phyloP scores from a whole-genome alignment of 1,140 invertebrate genomes.

The Drosophila rhopaloa region DNA sequence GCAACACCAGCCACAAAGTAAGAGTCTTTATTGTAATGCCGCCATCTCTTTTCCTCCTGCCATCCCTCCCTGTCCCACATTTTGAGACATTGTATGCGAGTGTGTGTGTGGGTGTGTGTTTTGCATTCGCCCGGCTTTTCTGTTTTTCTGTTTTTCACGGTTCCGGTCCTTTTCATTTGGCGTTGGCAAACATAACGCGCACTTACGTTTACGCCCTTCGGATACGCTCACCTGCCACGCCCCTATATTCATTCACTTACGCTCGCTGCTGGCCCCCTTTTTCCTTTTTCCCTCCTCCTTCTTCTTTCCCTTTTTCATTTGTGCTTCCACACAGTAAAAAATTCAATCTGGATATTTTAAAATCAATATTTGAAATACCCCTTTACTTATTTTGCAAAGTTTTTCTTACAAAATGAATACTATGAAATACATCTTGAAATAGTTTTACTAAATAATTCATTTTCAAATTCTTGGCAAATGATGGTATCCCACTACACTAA shows the following conservation, averaged over 20 bases:
- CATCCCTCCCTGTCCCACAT: slow-evolving; percentile 1
- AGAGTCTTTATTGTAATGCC: slow-evolving; percentile 64
- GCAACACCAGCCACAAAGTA: slow-evolving; percentile 60
- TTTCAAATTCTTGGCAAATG: neutral
- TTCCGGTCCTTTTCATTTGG: slow-evolving; percentile 49
- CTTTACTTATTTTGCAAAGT: neutral
- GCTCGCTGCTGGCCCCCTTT: slow-evolving; percentile 4
- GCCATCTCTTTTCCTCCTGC: slow-evolving; percentile 3
- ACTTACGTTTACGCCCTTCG: slow-evolving; percentile 47
- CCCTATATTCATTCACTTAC: slow-evolving; percentile 40
- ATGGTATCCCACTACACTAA: no score
- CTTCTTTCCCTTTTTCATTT: slow-evolving; percentile 11
- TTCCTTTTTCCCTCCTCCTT: neutral
- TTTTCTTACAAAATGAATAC: no score
- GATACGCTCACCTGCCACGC: slow-evolving; percentile 37
- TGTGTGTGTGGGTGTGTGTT: slow-evolving; percentile 30
- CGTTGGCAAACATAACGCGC: slow-evolving; percentile 51
- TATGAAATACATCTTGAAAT: no score
- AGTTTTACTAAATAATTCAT: neutral
- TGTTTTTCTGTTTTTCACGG: slow-evolving; percentile 40
- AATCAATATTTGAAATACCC: neutral
- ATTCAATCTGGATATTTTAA: neutral
- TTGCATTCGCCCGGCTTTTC: slow-evolving; percentile 55
- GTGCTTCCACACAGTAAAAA: slow-evolving; percentile 9
- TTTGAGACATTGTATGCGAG: neutral